These are phyloP conservation scores for Coregonus ussuriensis DNA, from an alignment of 2,797 vertebrate genomes.

Conservation along the genomic window DNA sequence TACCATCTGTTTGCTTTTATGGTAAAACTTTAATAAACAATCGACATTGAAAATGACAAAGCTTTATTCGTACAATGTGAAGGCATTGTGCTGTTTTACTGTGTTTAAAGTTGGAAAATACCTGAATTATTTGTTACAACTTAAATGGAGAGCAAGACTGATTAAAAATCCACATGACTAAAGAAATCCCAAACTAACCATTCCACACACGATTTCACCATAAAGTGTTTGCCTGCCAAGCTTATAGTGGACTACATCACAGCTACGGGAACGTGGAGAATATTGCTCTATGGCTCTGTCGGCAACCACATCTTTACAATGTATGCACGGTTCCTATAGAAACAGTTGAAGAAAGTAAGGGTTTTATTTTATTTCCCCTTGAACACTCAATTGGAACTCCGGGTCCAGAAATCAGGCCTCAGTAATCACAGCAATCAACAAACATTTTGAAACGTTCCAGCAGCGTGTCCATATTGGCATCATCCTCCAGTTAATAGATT, in stretches of 20 bases:
- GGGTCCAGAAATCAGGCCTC: conserved; percentile 37
- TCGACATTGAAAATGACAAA: neutral
- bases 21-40: neutral
- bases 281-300: conserved; percentile 6
- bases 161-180: conserved; percentile 7
- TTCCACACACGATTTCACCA: conserved; percentile 41
- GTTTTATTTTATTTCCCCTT: conserved; percentile 42
- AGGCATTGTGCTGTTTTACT: neutral
- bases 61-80: neutral
- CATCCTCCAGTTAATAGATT: conserved; percentile 11
- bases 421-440: conserved; percentile 59
- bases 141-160: neutral
- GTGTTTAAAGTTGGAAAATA: neutral
- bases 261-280: neutral
- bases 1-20: neutral
- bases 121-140: neutral
- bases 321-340: conserved; percentile 62
- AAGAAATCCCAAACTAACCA: conserved; percentile 37
- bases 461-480: conserved; percentile 36
- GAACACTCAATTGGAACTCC: neutral
- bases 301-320: conserved; percentile 60
- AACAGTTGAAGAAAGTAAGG: conserved; percentile 49
- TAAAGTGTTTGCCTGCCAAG: conserved; percentile 37
- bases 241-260: conserved; percentile 35
- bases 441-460: conserved; percentile 37